Conservation (phyloP, 1,140 invertebrate species). For the Eriocheir sinensis region DNA sequence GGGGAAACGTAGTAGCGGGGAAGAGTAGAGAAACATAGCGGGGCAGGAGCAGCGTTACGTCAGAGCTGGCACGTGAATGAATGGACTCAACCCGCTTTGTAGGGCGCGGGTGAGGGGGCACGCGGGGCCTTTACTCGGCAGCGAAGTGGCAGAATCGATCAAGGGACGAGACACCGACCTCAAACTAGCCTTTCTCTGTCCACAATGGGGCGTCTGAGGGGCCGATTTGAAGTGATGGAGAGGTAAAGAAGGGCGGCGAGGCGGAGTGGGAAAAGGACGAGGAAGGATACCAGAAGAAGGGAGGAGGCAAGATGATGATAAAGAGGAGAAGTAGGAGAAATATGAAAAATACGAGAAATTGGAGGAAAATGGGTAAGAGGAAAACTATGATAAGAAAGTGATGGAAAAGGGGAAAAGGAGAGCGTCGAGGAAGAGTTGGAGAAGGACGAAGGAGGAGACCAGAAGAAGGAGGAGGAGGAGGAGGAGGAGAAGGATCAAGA, state of each 20-base stretch:
- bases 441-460: too few relatives aligned
- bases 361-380: too few relatives aligned
- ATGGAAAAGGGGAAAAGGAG: not conserved
- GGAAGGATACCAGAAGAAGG: too few relatives aligned
- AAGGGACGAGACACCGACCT: not conserved
- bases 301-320: not conserved
- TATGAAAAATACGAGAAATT: too few relatives aligned
- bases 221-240: not conserved
- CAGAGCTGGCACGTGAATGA: not conserved
- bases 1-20: too few relatives aligned
- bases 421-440: too few relatives aligned
- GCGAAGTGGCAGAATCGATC: slow-evolving; percentile 13
- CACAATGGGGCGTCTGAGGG: not conserved
- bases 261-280: too few relatives aligned
- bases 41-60: not conserved
- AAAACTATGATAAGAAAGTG: not conserved
- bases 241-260: not conserved
- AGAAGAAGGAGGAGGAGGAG: too few relatives aligned
- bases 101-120: too few relatives aligned
- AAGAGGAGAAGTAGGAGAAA: not conserved
- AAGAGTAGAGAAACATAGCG: not conserved
- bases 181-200: not conserved
- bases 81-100: too few relatives aligned
- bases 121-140: not conserved
- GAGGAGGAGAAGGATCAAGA: too few relatives aligned